Conservation (phyloP, 2,888 invertebrate genomes). For the Synanthedon vespiformis region DNA sequence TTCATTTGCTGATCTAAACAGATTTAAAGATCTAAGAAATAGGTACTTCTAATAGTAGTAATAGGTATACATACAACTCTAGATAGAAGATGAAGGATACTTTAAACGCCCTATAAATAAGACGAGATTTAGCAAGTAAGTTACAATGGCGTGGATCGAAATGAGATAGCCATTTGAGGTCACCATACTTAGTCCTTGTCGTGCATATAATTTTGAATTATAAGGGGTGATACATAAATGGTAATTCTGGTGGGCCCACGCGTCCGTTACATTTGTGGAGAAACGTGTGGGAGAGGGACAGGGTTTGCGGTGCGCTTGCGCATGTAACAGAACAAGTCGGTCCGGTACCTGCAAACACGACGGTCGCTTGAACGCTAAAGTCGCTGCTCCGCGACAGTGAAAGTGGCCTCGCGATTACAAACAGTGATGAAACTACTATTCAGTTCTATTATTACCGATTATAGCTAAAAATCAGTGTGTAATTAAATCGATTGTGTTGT, state of each 20-base stretch:
- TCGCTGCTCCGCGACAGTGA: conserved; percentile 36
- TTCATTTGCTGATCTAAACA: too few species aligned
- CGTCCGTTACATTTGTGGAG: conserved; percentile 37
- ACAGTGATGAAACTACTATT: conserved; percentile 1
- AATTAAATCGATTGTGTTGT: conserved; percentile 18
- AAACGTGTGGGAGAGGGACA: conserved; percentile 39
- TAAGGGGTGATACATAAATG: conserved; percentile 51
- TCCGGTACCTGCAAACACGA: conserved; percentile 50
- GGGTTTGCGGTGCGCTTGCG: not conserved
- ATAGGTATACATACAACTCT: too few species aligned
- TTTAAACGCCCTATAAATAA: too few species aligned
- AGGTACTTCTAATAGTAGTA: too few species aligned
- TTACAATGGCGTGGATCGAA: not conserved
- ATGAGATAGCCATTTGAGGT: not conserved
- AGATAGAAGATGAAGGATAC: too few species aligned
- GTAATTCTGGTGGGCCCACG: conserved; percentile 55
- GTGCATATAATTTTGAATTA: not conserved
- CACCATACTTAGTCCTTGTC: not conserved
- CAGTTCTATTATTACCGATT: conserved; percentile 6
- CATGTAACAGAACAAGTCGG: conserved; percentile 37
- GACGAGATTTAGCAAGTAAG: too few species aligned
- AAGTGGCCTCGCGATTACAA: conserved; percentile 37
- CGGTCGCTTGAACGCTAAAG: conserved; percentile 34
- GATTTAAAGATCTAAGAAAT: too few species aligned
- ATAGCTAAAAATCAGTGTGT: conserved; percentile 9